Conservation (phyloP, 2,888 invertebrate genomes). For the Steinernema hermaphroditum region DNA sequence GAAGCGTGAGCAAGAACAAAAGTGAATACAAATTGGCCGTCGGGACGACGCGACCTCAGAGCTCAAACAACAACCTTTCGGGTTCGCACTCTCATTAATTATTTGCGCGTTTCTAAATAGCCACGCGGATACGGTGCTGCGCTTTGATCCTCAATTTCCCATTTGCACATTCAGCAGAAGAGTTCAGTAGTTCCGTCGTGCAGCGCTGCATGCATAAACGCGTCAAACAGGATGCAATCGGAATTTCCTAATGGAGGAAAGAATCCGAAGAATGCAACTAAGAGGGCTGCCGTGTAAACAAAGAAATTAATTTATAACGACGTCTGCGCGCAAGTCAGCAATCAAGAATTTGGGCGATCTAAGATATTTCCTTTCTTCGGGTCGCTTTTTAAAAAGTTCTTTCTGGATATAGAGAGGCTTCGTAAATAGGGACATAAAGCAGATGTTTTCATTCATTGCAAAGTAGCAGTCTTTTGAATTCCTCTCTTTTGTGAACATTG, state of each 20-base stretch:
- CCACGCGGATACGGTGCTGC: slow-evolving; percentile 4
- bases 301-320: slow-evolving; percentile 11
- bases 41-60: not conserved
- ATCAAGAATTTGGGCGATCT: too few relatives aligned
- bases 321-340: too few relatives aligned
- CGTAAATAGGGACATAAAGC: too few relatives aligned
- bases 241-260: not conserved
- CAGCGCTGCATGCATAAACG: not conserved
- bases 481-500: too few relatives aligned
- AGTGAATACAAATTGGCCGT: not conserved
- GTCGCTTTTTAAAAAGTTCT: too few relatives aligned
- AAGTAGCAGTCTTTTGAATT: too few relatives aligned
- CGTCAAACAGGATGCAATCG: not conserved
- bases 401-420: too few relatives aligned
- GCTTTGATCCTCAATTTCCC: not conserved
- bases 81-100: not conserved
- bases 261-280: slow-evolving; percentile 3
- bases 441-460: too few relatives aligned
- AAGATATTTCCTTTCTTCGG: too few relatives aligned
- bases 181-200: not conserved
- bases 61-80: not conserved
- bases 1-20: not conserved
- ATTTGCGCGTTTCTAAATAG: slow-evolving; percentile 12
- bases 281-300: not conserved
- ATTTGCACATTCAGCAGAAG: not conserved